Base-by-base conservation (phyloP, 23 tunicate genomes). In the Ciona savignyi region DNA sequence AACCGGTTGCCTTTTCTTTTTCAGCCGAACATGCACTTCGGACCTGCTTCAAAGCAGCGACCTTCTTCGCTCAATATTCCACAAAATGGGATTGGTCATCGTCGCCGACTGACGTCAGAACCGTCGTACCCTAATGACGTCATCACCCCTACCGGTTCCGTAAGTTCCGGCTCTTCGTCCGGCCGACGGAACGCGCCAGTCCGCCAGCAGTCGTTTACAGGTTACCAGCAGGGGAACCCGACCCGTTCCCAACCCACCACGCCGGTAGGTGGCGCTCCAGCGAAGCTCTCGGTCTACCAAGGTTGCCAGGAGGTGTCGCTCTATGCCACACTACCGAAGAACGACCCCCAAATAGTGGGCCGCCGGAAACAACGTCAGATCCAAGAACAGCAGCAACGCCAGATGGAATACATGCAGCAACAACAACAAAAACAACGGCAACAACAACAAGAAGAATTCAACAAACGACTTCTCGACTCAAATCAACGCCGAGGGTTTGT, bases 241-340 rank as follows among this genome's bases (percentile, higher is more conserved):
- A 70, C 33, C 15, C 83, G 74, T 21, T 76, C 95, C 9, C 95
- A 87, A 60, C 82, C 86, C 22, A 66, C 83, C 22, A 78, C 90
- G 27, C 90, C 90, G 2, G 75, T 77, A 19, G 78, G 62, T 23
- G 60, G 62, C 33, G 32, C 86, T 19, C 82, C 76, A 0, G 73
- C 15, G 75, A 68, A 62, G 35, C 63, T 79, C 49, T 33, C 70
- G 6, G 32, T 70, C 33, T 76, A 34, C 63, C 85, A 79, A 25
- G 27, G 49, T 68, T 60, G 32, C 25, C 34, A 60, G 19, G 70
- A 72, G 25, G 71, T 19, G 4, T 25, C 65, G 25, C 23, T 65
- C 6, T 87, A 87, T 35, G 86, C 86, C 21, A 80, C 86, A 23
- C 23, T 76, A 15, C 95, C 78, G 29, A 80, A 61, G 29, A 49